Conservation (phyloP, 2,113 vertebrate genomes). For the Rhynchomys soricoides region DNA sequence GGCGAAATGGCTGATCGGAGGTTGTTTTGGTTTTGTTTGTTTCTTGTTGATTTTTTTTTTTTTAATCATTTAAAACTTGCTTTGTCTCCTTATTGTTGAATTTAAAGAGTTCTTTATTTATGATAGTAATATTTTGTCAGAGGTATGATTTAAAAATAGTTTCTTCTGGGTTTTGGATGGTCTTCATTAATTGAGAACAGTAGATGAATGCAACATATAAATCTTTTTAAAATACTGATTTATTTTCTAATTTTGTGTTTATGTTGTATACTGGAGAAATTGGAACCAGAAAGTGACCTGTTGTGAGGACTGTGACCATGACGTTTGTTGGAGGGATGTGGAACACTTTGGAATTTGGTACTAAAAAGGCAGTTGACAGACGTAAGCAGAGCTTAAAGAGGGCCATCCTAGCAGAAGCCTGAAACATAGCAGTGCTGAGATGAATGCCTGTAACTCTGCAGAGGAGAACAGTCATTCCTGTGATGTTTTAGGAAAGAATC, state of each 20-base stretch:
- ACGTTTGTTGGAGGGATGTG: background rate
- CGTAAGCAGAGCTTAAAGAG: background rate
- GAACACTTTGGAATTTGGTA: background rate
- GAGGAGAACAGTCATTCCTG: background rate
- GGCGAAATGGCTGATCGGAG: background rate
- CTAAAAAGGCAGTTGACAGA: background rate
- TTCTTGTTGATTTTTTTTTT: background rate
- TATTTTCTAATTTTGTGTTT: background rate
- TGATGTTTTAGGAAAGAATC: background rate
- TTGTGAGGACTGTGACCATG: background rate
- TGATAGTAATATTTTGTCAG: slow-evolving; percentile 46
- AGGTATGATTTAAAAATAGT: slow-evolving; percentile 20
- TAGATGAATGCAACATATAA: background rate
- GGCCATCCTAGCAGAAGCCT: background rate
- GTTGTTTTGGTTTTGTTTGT: background rate
- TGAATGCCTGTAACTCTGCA: background rate
- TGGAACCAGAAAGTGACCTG: background rate
- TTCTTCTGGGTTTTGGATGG: background rate
- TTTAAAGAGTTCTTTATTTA: slow-evolving; percentile 53
- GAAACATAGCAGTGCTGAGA: background rate
- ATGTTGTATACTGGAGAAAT: background rate
- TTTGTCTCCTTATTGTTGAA: slow-evolving; percentile 19
- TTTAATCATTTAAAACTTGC: background rate
- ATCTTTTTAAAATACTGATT: background rate
- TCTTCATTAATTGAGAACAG: slow-evolving; percentile 18